Evolutionary conservation across 2,797 vertebrate genomes (phyloP), one percentile per base, ranked within the genome.

Genomic region (Epinephelus awoara): DNA sequence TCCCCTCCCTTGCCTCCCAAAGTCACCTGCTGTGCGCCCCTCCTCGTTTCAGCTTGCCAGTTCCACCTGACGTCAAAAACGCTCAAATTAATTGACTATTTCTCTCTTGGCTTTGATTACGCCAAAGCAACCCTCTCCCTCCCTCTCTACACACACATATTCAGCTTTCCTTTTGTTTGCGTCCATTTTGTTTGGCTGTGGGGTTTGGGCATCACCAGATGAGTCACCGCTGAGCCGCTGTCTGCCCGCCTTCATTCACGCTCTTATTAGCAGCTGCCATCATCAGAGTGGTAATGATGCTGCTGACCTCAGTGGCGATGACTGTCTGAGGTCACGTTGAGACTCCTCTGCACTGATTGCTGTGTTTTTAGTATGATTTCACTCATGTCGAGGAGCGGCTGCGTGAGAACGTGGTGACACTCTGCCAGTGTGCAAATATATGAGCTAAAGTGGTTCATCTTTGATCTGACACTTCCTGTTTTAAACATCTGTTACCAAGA

Each of bases 201-300:
- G 79, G 58, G 72, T 29, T 77, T 6, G 18, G 68, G 80, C 87
- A 66, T 81, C 75, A 72, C 49, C 44, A 1, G 14, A 72, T 93
- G 92, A 92, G 76, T 94, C 91, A 94, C 72, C 29, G 4, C 46
- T 40, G 23, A 3, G 68, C 57, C 11, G 51, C 72, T 47, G 44
- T 5, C 27, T 29, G 5, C 79, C 81, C 42, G 51, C 72, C 67
- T 69, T 72, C 52, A 69, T 83, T 89, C 79, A 77, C 83, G 70
- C 85, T 78, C 84, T 75, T 82, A 87, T 92, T 89, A 91, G 88
- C 88, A 90, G 84, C 89, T 87, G 85, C 79, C 85, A 25, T 85
- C 58, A 38, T 89, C 77, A 75, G 74, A 3, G 29, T 21, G 75
- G 51, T 75, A 74, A 88, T 74, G 84, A 85, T 58, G 84, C 70